A percentile compares a stretch with the other conserved stretches of the same genome.
Conservation (phyloP, 2,797 vertebrate genomes). For the Mormyrus proboscirostris region DNA sequence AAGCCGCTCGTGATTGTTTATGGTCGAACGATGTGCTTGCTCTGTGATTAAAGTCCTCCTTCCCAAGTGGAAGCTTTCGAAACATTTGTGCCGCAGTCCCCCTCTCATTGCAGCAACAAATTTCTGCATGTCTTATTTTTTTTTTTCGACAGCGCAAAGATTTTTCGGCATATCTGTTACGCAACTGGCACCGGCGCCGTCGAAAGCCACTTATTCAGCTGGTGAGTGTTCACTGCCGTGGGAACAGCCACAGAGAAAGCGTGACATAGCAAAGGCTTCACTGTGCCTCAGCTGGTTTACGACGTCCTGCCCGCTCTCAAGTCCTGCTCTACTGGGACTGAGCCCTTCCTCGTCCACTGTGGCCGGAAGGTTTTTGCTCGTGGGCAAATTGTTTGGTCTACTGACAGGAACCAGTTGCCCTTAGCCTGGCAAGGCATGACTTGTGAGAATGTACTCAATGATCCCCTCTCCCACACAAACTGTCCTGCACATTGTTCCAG, state of each 20-base stretch:
- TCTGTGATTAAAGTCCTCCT: slow-evolving; percentile 50
- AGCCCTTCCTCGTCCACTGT: not conserved
- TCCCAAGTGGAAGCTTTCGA: slow-evolving; percentile 42
- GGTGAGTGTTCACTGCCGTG: not conserved
- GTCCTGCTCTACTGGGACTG: not conserved
- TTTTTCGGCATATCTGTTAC: slow-evolving; percentile 11
- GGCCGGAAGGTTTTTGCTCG: not conserved
- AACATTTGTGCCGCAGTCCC: slow-evolving; percentile 28
- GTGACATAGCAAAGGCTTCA: not conserved
- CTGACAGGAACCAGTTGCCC: not conserved
- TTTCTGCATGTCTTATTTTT: not conserved
- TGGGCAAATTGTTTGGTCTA: not conserved
- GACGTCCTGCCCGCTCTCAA: not conserved
- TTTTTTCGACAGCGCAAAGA: not conserved
- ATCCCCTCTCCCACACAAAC: not conserved
- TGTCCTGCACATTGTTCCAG: not conserved
- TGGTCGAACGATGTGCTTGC: slow-evolving; percentile 4
- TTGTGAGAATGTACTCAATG: not conserved
- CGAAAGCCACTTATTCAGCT: not conserved
- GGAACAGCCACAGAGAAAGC: not conserved
- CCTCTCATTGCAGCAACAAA: slow-evolving; percentile 19
- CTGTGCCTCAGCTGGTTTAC: not conserved
- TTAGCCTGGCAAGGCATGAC: not conserved
- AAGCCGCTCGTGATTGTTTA: slow-evolving; percentile 15
- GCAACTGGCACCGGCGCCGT: not conserved